Evolutionary conservation across 2,888 invertebrate genomes (phyloP).

Genomic region (Epirrita christyi): DNA sequence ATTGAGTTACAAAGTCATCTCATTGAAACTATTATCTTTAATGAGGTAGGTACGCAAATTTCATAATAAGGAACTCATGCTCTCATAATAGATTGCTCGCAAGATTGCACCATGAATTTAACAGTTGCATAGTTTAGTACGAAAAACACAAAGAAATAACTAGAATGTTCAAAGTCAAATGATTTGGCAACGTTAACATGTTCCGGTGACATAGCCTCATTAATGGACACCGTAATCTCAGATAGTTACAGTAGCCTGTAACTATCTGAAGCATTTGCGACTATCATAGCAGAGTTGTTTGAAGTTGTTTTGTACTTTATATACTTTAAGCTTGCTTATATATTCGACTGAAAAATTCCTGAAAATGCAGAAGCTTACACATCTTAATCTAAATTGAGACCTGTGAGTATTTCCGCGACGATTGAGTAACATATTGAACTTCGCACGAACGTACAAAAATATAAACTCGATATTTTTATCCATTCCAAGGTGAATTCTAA

Average conservation of each 20-base stretch:
- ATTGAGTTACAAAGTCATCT: conserved; percentile 6
- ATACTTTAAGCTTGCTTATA: too few species aligned
- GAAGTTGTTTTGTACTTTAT: background rate
- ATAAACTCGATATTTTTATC: conserved; percentile 7
- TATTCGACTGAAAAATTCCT: background rate
- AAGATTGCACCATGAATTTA: background rate
- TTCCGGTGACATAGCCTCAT: conserved; percentile 26
- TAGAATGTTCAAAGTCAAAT: conserved; percentile 33
- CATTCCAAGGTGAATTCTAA: background rate
- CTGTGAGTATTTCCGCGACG: background rate
- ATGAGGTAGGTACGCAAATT: conserved; percentile 4
- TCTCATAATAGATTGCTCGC: background rate
- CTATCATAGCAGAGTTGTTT: background rate
- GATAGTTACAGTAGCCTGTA: background rate
- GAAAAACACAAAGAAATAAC: conserved; percentile 4
- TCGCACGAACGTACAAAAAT: conserved; percentile 3
- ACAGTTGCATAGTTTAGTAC: conserved; percentile 4
- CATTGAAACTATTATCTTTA: conserved; percentile 1
- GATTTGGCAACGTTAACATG: conserved; percentile 27
- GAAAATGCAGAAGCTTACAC: background rate
- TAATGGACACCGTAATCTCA: conserved; percentile 16
- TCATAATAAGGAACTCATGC: background rate
- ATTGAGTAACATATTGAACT: background rate
- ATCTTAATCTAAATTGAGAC: conserved; percentile 7
- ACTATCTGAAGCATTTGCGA: background rate